Percentiles rank a stretch among this genome's conserved stretches.
phyloP scores from a whole-genome alignment of 2,888 invertebrate species.

The Phalera bucephala region DNA sequence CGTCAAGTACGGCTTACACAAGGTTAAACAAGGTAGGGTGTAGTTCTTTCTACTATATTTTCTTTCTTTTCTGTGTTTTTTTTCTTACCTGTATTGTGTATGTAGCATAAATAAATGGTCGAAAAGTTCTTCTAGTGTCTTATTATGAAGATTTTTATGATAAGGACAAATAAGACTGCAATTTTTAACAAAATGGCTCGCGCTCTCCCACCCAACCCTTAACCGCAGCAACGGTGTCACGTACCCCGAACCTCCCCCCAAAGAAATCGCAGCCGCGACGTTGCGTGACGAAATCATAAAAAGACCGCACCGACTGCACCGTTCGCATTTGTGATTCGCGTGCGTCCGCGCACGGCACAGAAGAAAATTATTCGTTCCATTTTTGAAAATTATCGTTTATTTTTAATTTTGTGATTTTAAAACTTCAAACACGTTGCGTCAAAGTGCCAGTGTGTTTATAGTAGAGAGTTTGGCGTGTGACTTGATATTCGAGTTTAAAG shows the following conservation, averaged over 20 bases:
- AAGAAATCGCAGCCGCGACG: slow-evolving; percentile 48
- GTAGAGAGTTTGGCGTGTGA: slow-evolving; percentile 79
- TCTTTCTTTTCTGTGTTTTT: too few relatives aligned
- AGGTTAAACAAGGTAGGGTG: too few relatives aligned
- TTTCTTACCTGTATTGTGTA: too few relatives aligned
- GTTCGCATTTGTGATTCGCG: slow-evolving; percentile 62
- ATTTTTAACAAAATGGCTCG: too few relatives aligned
- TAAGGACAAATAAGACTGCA: too few relatives aligned
- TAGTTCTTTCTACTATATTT: too few relatives aligned
- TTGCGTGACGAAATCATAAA: slow-evolving; percentile 80
- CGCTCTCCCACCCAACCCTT: slow-evolving; percentile 7
- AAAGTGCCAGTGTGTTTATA: slow-evolving; percentile 73
- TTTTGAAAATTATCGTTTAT: slow-evolving; percentile 23
- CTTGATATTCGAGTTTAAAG: slow-evolving; percentile 74
- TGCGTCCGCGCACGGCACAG: slow-evolving; percentile 49
- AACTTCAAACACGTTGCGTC: slow-evolving; percentile 69
- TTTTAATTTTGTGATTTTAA: slow-evolving; percentile 30
- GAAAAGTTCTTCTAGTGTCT: too few relatives aligned
- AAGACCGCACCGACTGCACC: slow-evolving; percentile 40
- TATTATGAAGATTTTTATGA: too few relatives aligned
- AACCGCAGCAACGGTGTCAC: slow-evolving; percentile 35
- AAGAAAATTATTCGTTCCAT: slow-evolving; percentile 22
- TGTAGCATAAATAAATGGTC: too few relatives aligned
- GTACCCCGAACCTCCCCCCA: slow-evolving; percentile 45
- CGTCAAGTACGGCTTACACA: too few relatives aligned